phyloP scores from a whole-genome alignment of 1,140 invertebrate genomes.

The Pachyrhynchus sulphureomaculatus region DNA sequence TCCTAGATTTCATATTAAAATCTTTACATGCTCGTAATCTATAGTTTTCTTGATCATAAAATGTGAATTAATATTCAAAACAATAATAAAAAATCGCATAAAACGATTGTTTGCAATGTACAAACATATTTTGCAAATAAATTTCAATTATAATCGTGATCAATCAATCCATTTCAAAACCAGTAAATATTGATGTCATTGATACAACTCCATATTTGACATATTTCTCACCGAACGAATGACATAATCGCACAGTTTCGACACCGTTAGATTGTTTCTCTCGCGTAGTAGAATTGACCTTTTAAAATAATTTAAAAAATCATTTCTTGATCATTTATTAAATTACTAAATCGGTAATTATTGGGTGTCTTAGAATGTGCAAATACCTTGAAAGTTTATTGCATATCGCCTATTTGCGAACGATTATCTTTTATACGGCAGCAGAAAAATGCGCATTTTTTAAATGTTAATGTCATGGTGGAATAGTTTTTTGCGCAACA shows the following conservation, averaged over 20 bases:
- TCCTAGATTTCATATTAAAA: no score
- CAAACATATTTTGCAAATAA: no score
- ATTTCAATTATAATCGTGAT: slow-evolving; percentile 1
- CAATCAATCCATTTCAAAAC: slow-evolving; percentile 12
- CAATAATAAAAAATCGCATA: no score
- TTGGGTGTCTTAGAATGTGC: slow-evolving; percentile 18
- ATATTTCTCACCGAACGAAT: slow-evolving; percentile 15
- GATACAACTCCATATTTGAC: slow-evolving; percentile 22
- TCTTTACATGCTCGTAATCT: no score
- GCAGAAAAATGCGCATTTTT: no score
- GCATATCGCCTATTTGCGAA: not conserved
- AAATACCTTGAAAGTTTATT: slow-evolving; percentile 11
- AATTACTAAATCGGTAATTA: slow-evolving; percentile 24
- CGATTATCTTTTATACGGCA: no score
- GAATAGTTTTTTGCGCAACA: no score
- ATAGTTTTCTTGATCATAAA: no score
- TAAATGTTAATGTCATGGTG: no score
- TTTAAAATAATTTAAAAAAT: slow-evolving; percentile 15
- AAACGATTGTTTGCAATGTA: no score
- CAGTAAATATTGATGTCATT: slow-evolving; percentile 18
- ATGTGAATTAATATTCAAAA: no score
- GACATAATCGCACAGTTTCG: slow-evolving; percentile 22
- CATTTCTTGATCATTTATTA: slow-evolving; percentile 22
- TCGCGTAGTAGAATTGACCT: slow-evolving; percentile 13
- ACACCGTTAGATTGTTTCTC: slow-evolving; percentile 24